A percentile compares a stretch with the other conserved stretches of the same genome.
These are phyloP conservation scores for Hyperopisus bebe DNA, from an alignment of 2,113 vertebrate genomes.

Conservation along the genomic window DNA sequence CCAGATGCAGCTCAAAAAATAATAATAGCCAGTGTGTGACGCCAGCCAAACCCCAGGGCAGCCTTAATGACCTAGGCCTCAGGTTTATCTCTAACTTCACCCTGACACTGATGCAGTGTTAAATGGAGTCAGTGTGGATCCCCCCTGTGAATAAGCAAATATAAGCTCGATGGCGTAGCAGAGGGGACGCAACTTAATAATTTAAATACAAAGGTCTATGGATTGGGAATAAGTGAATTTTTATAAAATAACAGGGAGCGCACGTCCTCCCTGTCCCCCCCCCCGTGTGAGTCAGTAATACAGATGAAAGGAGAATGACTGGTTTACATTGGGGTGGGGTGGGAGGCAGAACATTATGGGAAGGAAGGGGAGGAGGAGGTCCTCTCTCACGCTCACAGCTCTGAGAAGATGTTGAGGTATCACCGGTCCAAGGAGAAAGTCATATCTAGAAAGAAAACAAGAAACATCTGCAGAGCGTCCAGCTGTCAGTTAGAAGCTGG, in stretches of 20 bases:
- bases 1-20: conserved; percentile 8
- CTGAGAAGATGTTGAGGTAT: not conserved
- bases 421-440: not conserved
- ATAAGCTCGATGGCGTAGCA: not conserved
- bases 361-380: not conserved
- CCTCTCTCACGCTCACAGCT: not conserved
- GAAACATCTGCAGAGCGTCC: not conserved
- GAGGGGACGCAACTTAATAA: not conserved
- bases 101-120: not conserved
- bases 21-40: conserved; percentile 14
- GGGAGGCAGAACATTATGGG: not conserved
- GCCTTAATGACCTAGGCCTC: not conserved
- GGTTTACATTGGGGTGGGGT: not conserved
- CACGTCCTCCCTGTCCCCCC: no score
- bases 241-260: not conserved
- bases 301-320: not conserved
- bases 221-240: not conserved
- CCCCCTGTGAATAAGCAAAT: not conserved
- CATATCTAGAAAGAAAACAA: not conserved
- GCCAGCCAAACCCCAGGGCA: conserved; percentile 1
- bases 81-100: not conserved
- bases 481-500: not conserved
- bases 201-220: not conserved
- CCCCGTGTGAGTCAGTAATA: not conserved
- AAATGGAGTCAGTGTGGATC: not conserved